Evolutionary conservation across 2,888 invertebrate species (phyloP).

Genomic region (Busseola fusca): DNA sequence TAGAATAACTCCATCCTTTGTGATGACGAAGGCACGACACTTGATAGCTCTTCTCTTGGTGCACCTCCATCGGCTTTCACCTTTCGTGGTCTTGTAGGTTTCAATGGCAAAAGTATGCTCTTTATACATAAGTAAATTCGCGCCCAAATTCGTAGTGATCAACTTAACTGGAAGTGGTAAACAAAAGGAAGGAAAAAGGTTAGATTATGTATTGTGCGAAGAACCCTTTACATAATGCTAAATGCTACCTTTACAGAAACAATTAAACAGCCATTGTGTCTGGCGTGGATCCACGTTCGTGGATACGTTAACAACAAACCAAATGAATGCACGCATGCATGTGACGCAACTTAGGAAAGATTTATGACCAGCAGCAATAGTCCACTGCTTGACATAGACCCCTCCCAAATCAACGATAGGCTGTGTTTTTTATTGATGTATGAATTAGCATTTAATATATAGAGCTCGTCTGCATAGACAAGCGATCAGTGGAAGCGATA

Average conservation of each 20-base stretch:
- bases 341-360: background rate
- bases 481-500: background rate
- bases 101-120: constrained; percentile 30
- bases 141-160: constrained; percentile 18
- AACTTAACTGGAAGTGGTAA: constrained; percentile 23
- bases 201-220: background rate
- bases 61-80: constrained; percentile 36
- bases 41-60: constrained; percentile 23
- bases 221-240: background rate
- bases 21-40: constrained; percentile 39
- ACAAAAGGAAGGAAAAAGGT: background rate
- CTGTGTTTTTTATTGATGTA: background rate
- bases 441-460: background rate
- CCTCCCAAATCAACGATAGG: background rate
- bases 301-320: background rate
- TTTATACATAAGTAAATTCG: constrained; percentile 33
- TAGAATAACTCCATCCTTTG: constrained; percentile 19
- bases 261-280: background rate
- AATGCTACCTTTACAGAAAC: background rate
- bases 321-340: too few species aligned
- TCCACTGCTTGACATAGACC: too few species aligned
- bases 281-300: background rate
- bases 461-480: background rate
- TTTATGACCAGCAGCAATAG: background rate
- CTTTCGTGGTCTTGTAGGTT: background rate